These are phyloP conservation scores for Aphis craccivora DNA, from an alignment of 1,140 invertebrate species.

Conservation along the genomic window DNA sequence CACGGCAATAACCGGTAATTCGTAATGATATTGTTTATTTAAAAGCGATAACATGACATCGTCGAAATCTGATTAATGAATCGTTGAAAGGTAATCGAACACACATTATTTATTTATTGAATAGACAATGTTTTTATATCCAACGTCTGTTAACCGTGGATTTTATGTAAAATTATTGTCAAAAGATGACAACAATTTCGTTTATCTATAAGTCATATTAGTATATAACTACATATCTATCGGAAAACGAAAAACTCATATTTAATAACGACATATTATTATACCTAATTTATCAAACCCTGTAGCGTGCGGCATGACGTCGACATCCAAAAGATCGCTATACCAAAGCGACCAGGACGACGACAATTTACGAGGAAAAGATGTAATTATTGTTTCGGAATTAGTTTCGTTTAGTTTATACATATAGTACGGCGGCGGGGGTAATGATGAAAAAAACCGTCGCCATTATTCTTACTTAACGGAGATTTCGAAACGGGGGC, in stretches of 20 bases:
- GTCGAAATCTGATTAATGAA: neutral
- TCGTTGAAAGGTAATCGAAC: neutral
- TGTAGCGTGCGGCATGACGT: neutral
- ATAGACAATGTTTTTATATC: neutral
- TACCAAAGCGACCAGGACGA: neutral
- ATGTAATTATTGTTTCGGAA: conserved; percentile 56
- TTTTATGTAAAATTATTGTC: neutral
- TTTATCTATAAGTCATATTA: neutral
- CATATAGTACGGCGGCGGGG: neutral
- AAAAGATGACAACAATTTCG: neutral
- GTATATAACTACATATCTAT: neutral
- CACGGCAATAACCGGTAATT: neutral
- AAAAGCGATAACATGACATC: neutral
- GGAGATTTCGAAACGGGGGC: conserved; percentile 55
- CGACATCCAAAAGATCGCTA: neutral
- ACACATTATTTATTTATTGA: neutral
- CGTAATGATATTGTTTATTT: neutral
- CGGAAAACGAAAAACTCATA: neutral
- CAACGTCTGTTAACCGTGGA: neutral
- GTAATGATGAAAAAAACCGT: conserved; percentile 57
- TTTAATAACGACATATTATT: too few species aligned
- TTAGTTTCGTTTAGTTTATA: conserved; percentile 51
- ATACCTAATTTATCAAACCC: neutral
- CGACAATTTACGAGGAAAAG: conserved; percentile 41
- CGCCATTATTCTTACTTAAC: conserved; percentile 58